phyloP scores from a whole-genome alignment of 2,797 vertebrate species.

The Platalea minor region DNA sequence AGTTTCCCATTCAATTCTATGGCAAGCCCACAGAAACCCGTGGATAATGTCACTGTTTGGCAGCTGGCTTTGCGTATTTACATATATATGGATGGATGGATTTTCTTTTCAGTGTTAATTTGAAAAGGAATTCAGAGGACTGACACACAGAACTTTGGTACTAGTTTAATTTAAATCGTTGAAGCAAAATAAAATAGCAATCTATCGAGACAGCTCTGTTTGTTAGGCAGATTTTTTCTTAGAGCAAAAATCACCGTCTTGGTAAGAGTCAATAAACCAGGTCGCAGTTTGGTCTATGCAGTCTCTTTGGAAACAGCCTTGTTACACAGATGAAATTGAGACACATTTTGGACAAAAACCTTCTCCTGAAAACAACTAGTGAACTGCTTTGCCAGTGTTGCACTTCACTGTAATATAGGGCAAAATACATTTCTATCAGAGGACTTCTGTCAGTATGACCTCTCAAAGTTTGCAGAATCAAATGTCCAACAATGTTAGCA shows the following conservation, averaged over 20 bases:
- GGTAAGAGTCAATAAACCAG: background rate
- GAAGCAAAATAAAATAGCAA: conserved; percentile 21
- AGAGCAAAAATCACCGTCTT: background rate
- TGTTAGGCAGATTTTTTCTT: background rate
- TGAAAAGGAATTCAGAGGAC: conserved; percentile 40
- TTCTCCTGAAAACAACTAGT: background rate
- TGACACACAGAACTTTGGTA: background rate
- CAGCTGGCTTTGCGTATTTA: conserved; percentile 40
- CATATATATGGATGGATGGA: conserved; percentile 18
- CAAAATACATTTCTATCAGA: background rate
- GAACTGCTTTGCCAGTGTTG: background rate
- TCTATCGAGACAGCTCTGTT: background rate
- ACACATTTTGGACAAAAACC: background rate
- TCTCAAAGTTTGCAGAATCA: background rate
- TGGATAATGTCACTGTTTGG: conserved; percentile 37
- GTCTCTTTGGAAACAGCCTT: background rate
- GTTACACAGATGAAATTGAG: background rate
- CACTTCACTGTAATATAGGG: background rate
- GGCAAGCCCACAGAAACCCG: background rate
- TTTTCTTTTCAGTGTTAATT: conserved; percentile 51
- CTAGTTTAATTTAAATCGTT: conserved; percentile 14
- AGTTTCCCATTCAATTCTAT: background rate
- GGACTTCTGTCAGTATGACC: background rate
- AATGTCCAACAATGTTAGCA: background rate
- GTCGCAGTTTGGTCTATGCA: background rate